phyloP scores from a whole-genome alignment of 1,140 invertebrate genomes.

The Drosophila aff. region DNA sequence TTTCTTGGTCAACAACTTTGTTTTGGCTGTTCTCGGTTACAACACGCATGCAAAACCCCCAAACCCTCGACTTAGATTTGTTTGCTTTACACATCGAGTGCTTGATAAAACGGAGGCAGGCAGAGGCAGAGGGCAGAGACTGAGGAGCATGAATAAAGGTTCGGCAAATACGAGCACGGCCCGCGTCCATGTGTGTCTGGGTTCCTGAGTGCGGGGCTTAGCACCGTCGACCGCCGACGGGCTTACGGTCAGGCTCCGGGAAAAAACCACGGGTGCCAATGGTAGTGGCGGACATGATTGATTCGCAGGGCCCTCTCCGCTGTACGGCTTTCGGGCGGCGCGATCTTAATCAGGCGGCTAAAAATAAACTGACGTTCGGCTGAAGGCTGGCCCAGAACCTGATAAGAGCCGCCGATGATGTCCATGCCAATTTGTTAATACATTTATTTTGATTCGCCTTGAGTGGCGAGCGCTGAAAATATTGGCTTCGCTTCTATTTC shows the following conservation, averaged over 20 bases:
- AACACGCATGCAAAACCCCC: constrained; percentile 26
- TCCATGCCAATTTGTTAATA: constrained; percentile 68
- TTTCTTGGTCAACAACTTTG: constrained; percentile 25
- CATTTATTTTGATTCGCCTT: constrained; percentile 58
- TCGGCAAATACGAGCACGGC: constrained; percentile 24
- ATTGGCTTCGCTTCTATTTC: constrained; percentile 19
- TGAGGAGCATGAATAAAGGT: constrained; percentile 26
- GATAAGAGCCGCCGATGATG: constrained; percentile 58
- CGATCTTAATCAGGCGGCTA: constrained; percentile 68
- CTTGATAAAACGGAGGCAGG: constrained; percentile 31
- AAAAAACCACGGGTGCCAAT: constrained; percentile 2
- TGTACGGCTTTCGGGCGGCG: constrained; percentile 18
- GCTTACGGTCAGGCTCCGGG: constrained; percentile 31
- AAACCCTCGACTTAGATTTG: constrained; percentile 38
- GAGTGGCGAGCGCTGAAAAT: constrained; percentile 15
- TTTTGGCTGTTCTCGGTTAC: constrained; percentile 16
- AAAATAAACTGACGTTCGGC: constrained; percentile 65
- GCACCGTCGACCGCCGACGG: constrained; percentile 23
- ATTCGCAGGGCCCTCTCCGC: constrained; percentile 38
- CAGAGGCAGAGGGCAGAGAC: background rate
- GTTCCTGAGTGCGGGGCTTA: constrained; percentile 50
- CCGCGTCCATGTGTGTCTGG: constrained; percentile 37
- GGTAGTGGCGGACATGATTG: constrained; percentile 58
- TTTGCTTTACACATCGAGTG: constrained; percentile 57
- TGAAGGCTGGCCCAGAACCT: constrained; percentile 25